These are phyloP conservation scores for Cuniculus paca DNA, from an alignment of 2,797 vertebrate genomes.

Conservation along the genomic window DNA sequence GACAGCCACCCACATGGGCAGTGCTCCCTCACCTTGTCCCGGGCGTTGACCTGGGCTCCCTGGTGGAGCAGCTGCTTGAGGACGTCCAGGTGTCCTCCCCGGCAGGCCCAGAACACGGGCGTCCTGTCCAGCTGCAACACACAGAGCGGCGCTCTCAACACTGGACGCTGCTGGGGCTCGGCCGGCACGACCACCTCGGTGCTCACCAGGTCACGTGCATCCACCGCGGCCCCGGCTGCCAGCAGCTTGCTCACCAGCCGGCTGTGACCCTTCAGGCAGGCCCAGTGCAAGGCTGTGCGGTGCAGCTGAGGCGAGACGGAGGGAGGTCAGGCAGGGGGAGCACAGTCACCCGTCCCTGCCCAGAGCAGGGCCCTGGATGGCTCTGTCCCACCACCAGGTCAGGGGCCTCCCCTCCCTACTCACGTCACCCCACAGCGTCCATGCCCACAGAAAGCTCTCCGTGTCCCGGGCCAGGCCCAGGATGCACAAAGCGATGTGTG, in stretches of 20 bases:
- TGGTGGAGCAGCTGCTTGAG: slow-evolving; percentile 91
- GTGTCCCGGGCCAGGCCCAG: neutral
- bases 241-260: slow-evolving; percentile 90
- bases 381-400: fast-evolving
- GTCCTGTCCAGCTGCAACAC: slow-evolving; percentile 91
- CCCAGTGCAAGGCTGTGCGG: slow-evolving; percentile 93
- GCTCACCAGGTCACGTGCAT: slow-evolving; percentile 91
- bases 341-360: neutral
- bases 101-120: slow-evolving; percentile 93
- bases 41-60: slow-evolving; percentile 89
- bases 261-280: slow-evolving; percentile 90
- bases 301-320: slow-evolving; percentile 87
- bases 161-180: fast-evolving
- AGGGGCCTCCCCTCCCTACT: neutral
- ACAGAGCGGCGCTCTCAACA: neutral
- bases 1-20: neutral
- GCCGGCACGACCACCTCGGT: fast-evolving
- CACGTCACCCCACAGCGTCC: neutral
- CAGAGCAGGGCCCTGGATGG: neutral
- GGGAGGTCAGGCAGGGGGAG: neutral
- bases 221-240: slow-evolving; percentile 89
- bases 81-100: slow-evolving; percentile 90
- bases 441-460: neutral
- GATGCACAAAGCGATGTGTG: fast-evolving
- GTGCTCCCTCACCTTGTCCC: slow-evolving; percentile 90